Conservation (phyloP, 2,113 vertebrate species). For the Diphyllodes magnificus region DNA sequence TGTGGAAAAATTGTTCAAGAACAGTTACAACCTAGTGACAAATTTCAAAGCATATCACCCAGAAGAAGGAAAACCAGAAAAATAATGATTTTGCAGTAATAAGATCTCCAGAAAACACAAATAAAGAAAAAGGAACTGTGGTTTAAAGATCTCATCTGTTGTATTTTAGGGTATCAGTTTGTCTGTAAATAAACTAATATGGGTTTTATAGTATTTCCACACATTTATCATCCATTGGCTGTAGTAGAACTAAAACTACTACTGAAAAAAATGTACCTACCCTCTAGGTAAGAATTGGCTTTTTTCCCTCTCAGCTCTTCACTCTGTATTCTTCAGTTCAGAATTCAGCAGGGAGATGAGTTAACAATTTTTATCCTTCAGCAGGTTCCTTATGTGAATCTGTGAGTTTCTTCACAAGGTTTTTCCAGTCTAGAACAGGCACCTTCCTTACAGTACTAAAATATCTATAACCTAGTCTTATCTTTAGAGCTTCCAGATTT, state of each 20-base stretch:
- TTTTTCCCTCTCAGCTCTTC: not conserved
- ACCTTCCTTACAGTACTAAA: not conserved
- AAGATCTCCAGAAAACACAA: not conserved
- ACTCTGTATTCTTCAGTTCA: not conserved
- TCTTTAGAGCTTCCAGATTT: not conserved
- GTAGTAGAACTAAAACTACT: not conserved
- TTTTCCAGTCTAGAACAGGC: not conserved
- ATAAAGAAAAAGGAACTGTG: not conserved
- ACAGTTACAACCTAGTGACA: not conserved
- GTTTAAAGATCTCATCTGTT: not conserved
- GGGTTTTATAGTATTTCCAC: not conserved
- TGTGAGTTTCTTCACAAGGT: not conserved
- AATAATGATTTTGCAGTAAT: not conserved
- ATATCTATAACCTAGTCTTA: not conserved
- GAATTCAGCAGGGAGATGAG: not conserved
- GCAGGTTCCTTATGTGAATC: not conserved
- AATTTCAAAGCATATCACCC: not conserved
- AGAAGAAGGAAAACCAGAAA: not conserved
- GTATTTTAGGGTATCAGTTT: not conserved
- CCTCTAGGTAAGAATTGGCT: not conserved
- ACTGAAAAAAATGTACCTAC: not conserved
- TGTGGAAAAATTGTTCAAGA: not conserved
- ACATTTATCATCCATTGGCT: rapidly evolving
- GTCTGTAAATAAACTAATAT: not conserved
- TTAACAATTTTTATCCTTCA: not conserved